A percentile compares a stretch with the other conserved stretches of the same genome.
These are phyloP conservation scores for Falco punctatus DNA, from an alignment of 2,113 vertebrate genomes.

Conservation along the genomic window DNA sequence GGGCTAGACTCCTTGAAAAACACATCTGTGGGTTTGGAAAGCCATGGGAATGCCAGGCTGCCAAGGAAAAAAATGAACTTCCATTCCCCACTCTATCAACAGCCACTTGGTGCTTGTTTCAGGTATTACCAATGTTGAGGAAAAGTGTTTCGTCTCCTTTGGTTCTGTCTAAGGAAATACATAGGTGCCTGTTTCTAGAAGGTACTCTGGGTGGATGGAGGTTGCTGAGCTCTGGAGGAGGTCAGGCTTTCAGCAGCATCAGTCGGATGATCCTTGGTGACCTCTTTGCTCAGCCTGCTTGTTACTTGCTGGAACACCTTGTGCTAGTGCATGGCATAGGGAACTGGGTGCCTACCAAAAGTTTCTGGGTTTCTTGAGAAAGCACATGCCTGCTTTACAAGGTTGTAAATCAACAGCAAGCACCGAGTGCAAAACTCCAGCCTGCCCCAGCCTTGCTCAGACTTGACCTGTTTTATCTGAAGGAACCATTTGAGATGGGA, in stretches of 20 bases:
- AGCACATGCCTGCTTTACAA: not conserved
- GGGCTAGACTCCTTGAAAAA: not conserved
- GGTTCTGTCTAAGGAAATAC: not conserved
- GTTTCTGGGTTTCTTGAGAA: not conserved
- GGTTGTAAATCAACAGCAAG: not conserved
- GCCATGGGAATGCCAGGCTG: not conserved
- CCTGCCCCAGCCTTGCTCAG: conserved; percentile 19
- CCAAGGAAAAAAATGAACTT: fast-evolving
- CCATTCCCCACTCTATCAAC: not conserved
- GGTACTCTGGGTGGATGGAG: not conserved
- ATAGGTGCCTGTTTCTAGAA: not conserved
- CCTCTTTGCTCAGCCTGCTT: fast-evolving
- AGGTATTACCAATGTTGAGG: fast-evolving
- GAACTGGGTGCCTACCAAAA: not conserved
- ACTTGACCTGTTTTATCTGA: conserved; percentile 10
- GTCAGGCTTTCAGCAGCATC: not conserved
- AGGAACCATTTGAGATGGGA: not conserved
- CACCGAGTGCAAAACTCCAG: fast-evolving
- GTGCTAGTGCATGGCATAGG: not conserved
- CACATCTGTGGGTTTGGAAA: not conserved
- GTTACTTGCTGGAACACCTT: fast-evolving
- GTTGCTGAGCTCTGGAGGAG: not conserved
- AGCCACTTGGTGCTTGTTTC: fast-evolving
- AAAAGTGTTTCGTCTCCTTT: not conserved
- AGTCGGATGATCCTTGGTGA: not conserved